Evolutionary conservation across 1,140 invertebrate genomes (phyloP).

Genomic region (Drosophila sp.): DNA sequence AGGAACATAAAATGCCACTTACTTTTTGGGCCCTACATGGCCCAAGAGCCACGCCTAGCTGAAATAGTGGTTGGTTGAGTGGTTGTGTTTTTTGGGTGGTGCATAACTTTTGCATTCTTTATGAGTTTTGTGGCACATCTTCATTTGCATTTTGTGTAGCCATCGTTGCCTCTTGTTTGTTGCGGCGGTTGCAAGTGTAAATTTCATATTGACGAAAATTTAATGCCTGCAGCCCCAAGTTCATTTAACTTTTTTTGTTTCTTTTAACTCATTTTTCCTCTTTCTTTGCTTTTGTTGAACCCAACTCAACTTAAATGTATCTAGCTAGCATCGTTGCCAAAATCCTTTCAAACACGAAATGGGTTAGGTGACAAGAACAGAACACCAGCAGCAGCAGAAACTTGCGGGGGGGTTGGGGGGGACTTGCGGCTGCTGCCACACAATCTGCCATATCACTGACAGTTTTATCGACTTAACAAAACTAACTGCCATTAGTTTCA

Average conservation of each 20-base stretch:
- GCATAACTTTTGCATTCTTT: slow-evolving; percentile 56
- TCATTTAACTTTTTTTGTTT: slow-evolving; percentile 71
- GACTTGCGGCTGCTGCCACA: slow-evolving; percentile 57
- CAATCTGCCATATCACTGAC: slow-evolving; percentile 82
- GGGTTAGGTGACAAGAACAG: slow-evolving; percentile 51
- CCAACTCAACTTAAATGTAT: slow-evolving; percentile 17
- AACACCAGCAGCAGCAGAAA: neutral
- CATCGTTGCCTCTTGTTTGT: neutral
- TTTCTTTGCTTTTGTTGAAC: slow-evolving; percentile 1
- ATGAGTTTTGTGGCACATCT: slow-evolving; percentile 15
- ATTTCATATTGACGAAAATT: slow-evolving; percentile 60
- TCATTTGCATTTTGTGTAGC: slow-evolving; percentile 4
- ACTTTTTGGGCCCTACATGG: slow-evolving; percentile 53
- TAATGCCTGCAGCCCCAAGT: slow-evolving; percentile 69
- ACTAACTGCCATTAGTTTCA: slow-evolving; percentile 83
- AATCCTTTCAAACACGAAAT: slow-evolving; percentile 36
- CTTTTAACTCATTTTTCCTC: slow-evolving; percentile 58
- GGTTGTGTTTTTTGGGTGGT: slow-evolving; percentile 22
- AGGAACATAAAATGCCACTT: slow-evolving; percentile 79
- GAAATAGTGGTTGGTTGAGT: neutral
- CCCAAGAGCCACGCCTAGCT: slow-evolving; percentile 33
- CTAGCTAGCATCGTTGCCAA: slow-evolving; percentile 12
- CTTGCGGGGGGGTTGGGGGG: neutral
- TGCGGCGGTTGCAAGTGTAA: slow-evolving; percentile 13
- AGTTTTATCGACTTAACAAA: slow-evolving; percentile 83